Base-by-base conservation (phyloP, 2,797 vertebrate species). In the Periparus ater region DNA sequence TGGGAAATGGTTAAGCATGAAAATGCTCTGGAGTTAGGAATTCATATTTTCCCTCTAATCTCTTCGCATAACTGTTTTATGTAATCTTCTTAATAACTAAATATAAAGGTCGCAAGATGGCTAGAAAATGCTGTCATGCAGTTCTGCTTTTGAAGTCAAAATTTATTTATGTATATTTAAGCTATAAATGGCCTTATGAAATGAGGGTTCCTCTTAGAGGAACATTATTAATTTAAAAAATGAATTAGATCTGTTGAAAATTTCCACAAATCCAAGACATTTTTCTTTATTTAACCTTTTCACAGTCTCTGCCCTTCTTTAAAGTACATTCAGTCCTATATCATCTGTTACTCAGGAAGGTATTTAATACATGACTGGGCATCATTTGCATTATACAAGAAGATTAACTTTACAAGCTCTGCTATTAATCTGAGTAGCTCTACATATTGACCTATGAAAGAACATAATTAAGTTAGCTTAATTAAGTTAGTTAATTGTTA, bases 401-500 rank as follows among this genome's bases (percentile, higher is more conserved):
- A 98, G 97, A 98, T 98, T 98, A 98, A 98, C 98, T 98, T 98
- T 98, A 98, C 95, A 98, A 97, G 97, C 96, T 80, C 92, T 63
- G 92, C 97, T 98, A 98, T 99, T 98, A 98, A 98, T 98, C 98
- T 98, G 97, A 97, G 88, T 96, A 96, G 95, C 97, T 98, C 98
- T 98, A 97, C 96, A 96, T 97, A 98, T 97, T 98, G 98, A 99
- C 98, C 98, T 98, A 98, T 97, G 97, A 98, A 98, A 98, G 97
- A 98, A 97, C 97, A 97, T 98, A 98, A 98, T 99, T 98, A 98
- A 98, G 97, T 98, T 98, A 98, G 97, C 97, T 97, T 99, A 98
- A 99, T 99, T 98, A 98, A 98, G 97, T 98, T 98, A 98, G 98
- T 98, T 98, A 98, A 98, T 98, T 98, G 98, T 98, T 98, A 98